These are phyloP conservation scores for Eucera pruinosa DNA, from an alignment of 2,888 invertebrate species.

Conservation along the genomic window DNA sequence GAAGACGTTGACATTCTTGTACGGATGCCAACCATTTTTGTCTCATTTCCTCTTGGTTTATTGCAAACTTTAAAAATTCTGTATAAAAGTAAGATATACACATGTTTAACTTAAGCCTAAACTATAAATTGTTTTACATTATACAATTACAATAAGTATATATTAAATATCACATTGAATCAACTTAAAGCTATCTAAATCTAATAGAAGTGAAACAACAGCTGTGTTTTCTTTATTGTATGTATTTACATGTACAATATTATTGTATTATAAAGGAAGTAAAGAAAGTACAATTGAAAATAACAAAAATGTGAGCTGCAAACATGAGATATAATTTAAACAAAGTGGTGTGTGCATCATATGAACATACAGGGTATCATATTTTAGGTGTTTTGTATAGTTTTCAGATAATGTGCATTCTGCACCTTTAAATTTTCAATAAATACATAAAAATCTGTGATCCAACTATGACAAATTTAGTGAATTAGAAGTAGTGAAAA, in stretches of 20 bases:
- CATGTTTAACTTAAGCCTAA: not conserved
- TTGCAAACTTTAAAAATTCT: constrained; percentile 91
- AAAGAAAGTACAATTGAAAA: not conserved
- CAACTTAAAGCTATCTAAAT: not conserved
- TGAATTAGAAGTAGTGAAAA: no score
- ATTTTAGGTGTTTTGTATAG: no score
- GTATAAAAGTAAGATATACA: constrained; percentile 45
- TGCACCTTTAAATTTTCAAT: no score
- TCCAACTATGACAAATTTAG: no score
- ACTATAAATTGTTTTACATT: not conserved
- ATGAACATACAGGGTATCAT: no score
- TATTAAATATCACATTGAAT: not conserved
- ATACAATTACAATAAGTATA: not conserved
- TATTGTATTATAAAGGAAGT: not conserved
- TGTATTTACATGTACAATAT: not conserved
- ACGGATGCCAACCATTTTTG: constrained; percentile 89
- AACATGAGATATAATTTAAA: not conserved
- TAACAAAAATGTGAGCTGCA: not conserved
- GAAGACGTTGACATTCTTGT: constrained; percentile 90
- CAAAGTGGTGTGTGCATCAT: no score
- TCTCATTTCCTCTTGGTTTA: constrained; percentile 90
- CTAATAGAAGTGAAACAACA: not conserved
- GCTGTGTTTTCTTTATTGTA: not conserved
- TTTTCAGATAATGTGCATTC: no score
- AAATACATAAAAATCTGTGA: no score